phyloP scores from a whole-genome alignment of 2,888 invertebrate species.

The Aleiodes testaceus region DNA sequence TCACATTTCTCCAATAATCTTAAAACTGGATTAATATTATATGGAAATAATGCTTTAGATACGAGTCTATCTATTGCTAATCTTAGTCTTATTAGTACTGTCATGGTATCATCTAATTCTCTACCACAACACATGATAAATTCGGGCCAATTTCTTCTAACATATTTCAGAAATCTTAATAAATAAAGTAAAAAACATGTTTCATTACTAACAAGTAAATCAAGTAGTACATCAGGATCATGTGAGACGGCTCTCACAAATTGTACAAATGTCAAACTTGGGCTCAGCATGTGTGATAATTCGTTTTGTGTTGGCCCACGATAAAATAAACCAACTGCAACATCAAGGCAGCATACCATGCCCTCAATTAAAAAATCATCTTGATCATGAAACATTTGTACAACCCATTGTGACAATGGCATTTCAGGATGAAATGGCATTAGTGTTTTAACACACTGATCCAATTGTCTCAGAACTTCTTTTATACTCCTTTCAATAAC shows the following conservation, averaged over 20 bases:
- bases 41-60: constrained; percentile 88
- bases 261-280: constrained; percentile 89
- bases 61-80: constrained; percentile 88
- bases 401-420: constrained; percentile 89
- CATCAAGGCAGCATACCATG: constrained; percentile 93
- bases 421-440: constrained; percentile 91
- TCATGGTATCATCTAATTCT: constrained; percentile 87
- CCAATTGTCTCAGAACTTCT: constrained; percentile 87
- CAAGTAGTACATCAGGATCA: constrained; percentile 86
- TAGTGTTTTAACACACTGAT: constrained; percentile 85
- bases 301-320: constrained; percentile 87
- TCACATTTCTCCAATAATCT: constrained; percentile 89
- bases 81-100: constrained; percentile 85
- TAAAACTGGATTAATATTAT: constrained; percentile 91
- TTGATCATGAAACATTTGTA: constrained; percentile 91
- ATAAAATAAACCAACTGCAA: constrained; percentile 88
- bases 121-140: constrained; percentile 85
- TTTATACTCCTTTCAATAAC: constrained; percentile 89
- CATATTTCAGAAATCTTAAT: constrained; percentile 87
- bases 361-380: constrained; percentile 93
- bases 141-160: constrained; percentile 87
- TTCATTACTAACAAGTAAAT: constrained; percentile 91
- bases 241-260: constrained; percentile 88
- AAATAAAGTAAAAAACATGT: constrained; percentile 91
- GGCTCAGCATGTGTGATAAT: constrained; percentile 87